Evolutionary conservation across 2,888 invertebrate genomes (phyloP).

Genomic region (Penaeus monodon): DNA sequence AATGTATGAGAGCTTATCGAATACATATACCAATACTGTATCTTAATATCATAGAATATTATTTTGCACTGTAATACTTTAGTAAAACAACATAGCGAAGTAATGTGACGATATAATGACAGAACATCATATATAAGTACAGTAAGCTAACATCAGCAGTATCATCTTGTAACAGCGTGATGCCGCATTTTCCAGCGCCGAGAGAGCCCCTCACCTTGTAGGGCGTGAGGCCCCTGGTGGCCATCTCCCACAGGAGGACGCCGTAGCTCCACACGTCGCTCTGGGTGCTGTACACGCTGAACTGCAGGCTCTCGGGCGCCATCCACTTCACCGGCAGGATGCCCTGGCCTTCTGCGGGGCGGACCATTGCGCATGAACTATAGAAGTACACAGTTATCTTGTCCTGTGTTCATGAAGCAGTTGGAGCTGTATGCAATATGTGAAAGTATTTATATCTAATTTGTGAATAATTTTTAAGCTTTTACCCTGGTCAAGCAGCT

Average conservation of each 20-base stretch:
- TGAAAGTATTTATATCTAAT: too few species aligned
- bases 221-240: slow-evolving; percentile 20
- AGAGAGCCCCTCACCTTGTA: slow-evolving; percentile 18
- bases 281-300: slow-evolving; percentile 19
- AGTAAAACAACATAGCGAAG: too few species aligned
- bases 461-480: too few species aligned
- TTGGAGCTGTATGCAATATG: not conserved
- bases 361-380: not conserved
- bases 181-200: not conserved
- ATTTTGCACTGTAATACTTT: too few species aligned
- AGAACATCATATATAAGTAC: too few species aligned
- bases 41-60: too few species aligned
- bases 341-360: slow-evolving; percentile 77
- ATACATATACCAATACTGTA: too few species aligned
- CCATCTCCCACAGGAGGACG: slow-evolving; percentile 48
- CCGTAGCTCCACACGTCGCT: slow-evolving; percentile 49
- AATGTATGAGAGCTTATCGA: too few species aligned
- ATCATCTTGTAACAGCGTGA: not conserved
- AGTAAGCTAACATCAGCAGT: not conserved
- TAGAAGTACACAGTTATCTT: not conserved
- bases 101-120: too few species aligned
- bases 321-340: slow-evolving; percentile 72
- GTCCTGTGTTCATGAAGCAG: not conserved
- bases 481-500: too few species aligned
- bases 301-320: slow-evolving; percentile 42